A percentile compares a stretch with the other conserved stretches of the same genome.
phyloP scores from a whole-genome alignment of 2,113 vertebrate genomes.

The Chaetorhynchus papuensis region DNA sequence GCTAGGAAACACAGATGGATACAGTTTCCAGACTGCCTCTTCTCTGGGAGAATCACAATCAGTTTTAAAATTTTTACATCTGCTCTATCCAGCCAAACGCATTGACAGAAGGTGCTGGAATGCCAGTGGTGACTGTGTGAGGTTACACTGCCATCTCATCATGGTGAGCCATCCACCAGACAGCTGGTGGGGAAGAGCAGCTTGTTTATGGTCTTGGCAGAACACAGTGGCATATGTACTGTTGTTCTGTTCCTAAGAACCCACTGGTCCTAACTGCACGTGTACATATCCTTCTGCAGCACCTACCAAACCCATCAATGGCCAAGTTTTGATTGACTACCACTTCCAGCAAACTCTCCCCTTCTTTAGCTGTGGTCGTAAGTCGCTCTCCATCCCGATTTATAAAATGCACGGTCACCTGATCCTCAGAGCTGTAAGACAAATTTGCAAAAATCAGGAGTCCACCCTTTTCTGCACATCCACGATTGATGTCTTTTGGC shows the following conservation, averaged over 20 bases:
- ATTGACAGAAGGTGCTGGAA: background rate
- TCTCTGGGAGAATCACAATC: background rate
- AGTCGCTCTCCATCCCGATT: slow-evolving; percentile 69
- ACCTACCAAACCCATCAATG: slow-evolving; percentile 77
- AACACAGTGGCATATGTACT: background rate
- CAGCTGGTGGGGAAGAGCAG: background rate
- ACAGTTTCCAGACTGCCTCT: background rate
- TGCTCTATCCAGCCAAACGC: background rate
- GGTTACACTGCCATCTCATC: background rate
- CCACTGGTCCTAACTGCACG: background rate
- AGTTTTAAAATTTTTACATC: background rate
- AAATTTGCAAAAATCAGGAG: background rate
- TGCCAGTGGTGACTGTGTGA: background rate
- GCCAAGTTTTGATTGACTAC: slow-evolving; percentile 74
- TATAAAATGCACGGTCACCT: slow-evolving; percentile 70
- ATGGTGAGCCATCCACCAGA: background rate
- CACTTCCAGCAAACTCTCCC: slow-evolving; percentile 72
- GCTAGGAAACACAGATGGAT: background rate
- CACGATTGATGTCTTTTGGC: background rate
- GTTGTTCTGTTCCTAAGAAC: background rate
- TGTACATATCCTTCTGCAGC: background rate
- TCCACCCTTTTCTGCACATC: background rate
- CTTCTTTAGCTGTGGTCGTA: slow-evolving; percentile 67
- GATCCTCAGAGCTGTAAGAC: slow-evolving; percentile 33
- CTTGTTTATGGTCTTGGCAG: background rate